Conservation (phyloP, 2,113 vertebrate species). For the Neogobius melanostomus region DNA sequence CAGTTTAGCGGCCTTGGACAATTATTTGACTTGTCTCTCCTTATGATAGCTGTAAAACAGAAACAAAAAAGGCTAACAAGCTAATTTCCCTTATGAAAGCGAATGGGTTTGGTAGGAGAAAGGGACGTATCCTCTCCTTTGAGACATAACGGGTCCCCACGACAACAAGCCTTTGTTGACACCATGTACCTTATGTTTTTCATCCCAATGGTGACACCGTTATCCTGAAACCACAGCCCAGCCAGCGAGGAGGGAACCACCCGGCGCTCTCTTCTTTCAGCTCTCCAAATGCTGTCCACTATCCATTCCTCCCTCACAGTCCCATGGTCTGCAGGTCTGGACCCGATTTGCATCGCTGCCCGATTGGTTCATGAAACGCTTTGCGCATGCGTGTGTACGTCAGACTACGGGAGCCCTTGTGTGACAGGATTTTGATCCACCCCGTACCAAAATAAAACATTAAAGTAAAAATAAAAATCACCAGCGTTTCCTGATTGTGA, state of each 20-base stretch:
- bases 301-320: conserved; percentile 29
- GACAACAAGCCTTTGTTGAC: background rate
- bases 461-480: too few species aligned
- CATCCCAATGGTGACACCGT: conserved; percentile 43
- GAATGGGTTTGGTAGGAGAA: conserved; percentile 36
- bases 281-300: conserved; percentile 37
- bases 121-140: conserved; percentile 1
- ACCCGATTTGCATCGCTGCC: conserved; percentile 5
- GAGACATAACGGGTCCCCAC: conserved; percentile 21
- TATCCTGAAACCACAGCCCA: conserved; percentile 17
- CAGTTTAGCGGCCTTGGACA: conserved; percentile 21
- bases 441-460: background rate
- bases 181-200: conserved; percentile 38
- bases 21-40: conserved; percentile 39
- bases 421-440: background rate
- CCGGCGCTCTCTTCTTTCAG: conserved; percentile 31
- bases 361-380: background rate
- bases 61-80: conserved; percentile 52
- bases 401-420: background rate
- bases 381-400: background rate
- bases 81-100: conserved; percentile 61
- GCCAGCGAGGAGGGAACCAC: conserved; percentile 18
- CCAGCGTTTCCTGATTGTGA: too few species aligned
- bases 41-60: conserved; percentile 34
- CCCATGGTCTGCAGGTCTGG: conserved; percentile 2